Evolutionary conservation across 2,113 vertebrate species (phyloP).

Genomic region (Cryptomyrus ogoouensis): DNA sequence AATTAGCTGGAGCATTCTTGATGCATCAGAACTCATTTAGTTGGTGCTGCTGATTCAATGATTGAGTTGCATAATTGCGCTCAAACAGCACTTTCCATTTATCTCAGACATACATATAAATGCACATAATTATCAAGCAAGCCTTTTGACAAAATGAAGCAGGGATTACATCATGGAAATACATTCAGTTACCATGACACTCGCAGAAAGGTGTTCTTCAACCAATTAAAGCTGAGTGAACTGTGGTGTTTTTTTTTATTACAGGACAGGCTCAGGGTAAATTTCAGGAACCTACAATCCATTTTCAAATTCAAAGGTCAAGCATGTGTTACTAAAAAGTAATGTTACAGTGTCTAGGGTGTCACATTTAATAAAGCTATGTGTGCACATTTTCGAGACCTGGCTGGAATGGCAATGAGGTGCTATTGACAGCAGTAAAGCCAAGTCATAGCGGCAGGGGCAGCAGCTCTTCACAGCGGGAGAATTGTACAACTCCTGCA

Average conservation of each 20-base stretch:
- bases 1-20: background rate
- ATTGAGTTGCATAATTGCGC: background rate
- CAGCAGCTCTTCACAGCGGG: background rate
- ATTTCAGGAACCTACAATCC: background rate
- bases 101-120: background rate
- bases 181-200: background rate
- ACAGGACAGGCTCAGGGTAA: background rate
- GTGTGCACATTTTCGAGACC: background rate
- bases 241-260: background rate
- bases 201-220: background rate
- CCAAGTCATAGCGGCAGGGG: background rate
- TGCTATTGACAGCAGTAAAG: background rate
- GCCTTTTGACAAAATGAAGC: conserved; percentile 11
- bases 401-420: background rate
- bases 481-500: background rate
- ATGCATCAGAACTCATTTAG: background rate
- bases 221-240: background rate
- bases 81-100: background rate
- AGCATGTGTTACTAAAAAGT: background rate
- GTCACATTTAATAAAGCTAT: background rate
- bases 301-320: conserved; percentile 9
- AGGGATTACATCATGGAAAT: background rate
- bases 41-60: background rate
- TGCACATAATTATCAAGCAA: conserved; percentile 18
- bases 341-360: background rate